phyloP scores from a whole-genome alignment of 2,888 invertebrate genomes.

The Cerceris ruficornis region DNA sequence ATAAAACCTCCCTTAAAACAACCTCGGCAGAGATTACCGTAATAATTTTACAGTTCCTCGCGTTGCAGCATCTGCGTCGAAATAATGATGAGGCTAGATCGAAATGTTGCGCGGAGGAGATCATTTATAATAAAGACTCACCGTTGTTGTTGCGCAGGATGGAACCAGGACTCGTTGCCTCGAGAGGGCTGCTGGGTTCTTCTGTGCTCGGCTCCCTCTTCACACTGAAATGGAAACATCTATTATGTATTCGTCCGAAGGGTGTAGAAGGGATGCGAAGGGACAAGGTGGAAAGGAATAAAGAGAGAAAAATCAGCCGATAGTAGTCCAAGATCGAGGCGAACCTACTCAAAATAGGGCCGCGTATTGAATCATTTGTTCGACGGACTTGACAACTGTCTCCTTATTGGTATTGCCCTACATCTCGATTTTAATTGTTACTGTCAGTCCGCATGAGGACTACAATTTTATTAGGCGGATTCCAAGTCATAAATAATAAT shows the following conservation, averaged over 20 bases:
- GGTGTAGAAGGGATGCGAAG: not conserved
- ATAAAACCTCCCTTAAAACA: not conserved
- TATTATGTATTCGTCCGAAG: constrained; percentile 70
- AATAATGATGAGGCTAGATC: constrained; percentile 41
- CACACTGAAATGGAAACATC: constrained; percentile 78
- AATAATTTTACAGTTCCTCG: not conserved
- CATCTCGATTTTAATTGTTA: too few relatives aligned
- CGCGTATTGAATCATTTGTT: constrained; percentile 11
- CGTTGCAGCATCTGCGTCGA: constrained; percentile 12
- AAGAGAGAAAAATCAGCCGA: constrained; percentile 25
- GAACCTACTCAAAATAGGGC: constrained; percentile 28
- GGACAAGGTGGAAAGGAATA: too few relatives aligned
- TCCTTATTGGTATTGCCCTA: constrained; percentile 30
- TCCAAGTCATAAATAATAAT: too few relatives aligned
- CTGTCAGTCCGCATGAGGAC: too few relatives aligned
- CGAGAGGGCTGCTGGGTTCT: constrained; percentile 79
- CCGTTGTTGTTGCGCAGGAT: constrained; percentile 80
- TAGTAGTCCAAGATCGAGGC: constrained; percentile 64
- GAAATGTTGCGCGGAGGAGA: constrained; percentile 18
- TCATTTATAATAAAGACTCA: constrained; percentile 69
- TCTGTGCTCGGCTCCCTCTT: constrained; percentile 79
- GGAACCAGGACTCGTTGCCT: constrained; percentile 80
- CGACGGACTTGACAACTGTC: constrained; percentile 30
- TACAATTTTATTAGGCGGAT: too few relatives aligned
- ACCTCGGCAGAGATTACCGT: not conserved